These are phyloP conservation scores for Chymomyza fuscimana DNA, from an alignment of 2,888 invertebrate genomes.

Conservation along the genomic window DNA sequence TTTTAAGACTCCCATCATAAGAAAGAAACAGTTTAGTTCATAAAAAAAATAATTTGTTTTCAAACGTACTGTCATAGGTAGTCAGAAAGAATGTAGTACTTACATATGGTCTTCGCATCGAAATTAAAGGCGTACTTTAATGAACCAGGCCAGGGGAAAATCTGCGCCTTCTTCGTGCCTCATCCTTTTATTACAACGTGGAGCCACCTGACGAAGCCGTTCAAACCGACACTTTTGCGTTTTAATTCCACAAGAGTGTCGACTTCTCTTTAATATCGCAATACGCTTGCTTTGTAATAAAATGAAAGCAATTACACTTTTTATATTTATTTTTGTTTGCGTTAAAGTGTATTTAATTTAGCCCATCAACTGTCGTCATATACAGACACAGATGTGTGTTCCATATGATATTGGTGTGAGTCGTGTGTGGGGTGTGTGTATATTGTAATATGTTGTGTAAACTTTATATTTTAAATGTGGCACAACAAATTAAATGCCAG, in stretches of 20 bases:
- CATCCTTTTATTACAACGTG: neutral
- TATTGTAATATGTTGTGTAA: constrained; percentile 14
- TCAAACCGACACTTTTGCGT: neutral
- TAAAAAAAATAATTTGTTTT: no score
- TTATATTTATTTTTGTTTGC: constrained; percentile 61
- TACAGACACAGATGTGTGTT: constrained; percentile 10
- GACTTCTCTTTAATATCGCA: constrained; percentile 32
- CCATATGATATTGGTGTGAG: constrained; percentile 6
- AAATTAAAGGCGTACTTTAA: neutral
- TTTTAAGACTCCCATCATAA: no score
- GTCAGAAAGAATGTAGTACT: no score
- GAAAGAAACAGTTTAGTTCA: no score
- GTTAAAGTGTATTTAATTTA: constrained; percentile 66
- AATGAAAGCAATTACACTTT: constrained; percentile 46
- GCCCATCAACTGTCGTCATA: constrained; percentile 53
- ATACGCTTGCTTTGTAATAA: constrained; percentile 31
- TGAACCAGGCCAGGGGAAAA: neutral
- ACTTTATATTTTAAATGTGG: constrained; percentile 17
- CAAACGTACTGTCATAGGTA: no score
- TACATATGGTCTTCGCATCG: neutral
- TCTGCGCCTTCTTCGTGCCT: neutral
- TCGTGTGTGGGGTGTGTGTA: constrained; percentile 34
- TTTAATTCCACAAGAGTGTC: constrained; percentile 29
- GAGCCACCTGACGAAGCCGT: neutral
- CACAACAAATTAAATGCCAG: constrained; percentile 28